Evolutionary conservation across 2,113 vertebrate genomes (phyloP).

Genomic region (Dasypus novemcinctus): DNA sequence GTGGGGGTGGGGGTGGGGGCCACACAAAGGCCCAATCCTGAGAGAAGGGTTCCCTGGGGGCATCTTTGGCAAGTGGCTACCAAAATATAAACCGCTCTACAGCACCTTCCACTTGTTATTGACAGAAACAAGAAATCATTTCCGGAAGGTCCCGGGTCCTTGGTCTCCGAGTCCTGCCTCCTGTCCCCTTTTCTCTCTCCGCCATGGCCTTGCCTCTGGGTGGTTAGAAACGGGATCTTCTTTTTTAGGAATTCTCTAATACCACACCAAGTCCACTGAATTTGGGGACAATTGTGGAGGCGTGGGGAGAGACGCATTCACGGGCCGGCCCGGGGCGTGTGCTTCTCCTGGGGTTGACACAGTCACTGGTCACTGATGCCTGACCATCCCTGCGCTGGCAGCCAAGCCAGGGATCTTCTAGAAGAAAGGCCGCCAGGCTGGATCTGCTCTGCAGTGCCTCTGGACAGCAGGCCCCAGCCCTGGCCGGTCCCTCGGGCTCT

Average conservation of each 20-base stretch:
- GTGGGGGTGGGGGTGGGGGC: background rate
- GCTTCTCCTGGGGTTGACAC: background rate
- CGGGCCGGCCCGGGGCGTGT: background rate
- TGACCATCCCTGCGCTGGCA: background rate
- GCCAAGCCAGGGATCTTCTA: background rate
- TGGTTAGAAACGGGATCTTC: background rate
- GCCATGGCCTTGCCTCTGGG: background rate
- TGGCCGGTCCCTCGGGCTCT: background rate
- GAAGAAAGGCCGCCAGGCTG: background rate
- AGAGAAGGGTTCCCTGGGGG: background rate
- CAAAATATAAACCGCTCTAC: background rate
- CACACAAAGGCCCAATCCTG: background rate
- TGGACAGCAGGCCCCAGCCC: background rate
- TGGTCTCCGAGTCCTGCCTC: background rate
- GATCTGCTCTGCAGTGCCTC: background rate
- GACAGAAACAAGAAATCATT: background rate
- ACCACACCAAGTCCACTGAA: background rate
- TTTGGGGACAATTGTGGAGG: background rate
- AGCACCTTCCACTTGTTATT: background rate
- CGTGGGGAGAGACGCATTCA: background rate
- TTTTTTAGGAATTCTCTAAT: background rate
- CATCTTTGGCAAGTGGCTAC: background rate
- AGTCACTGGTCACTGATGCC: background rate
- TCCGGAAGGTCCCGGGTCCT: background rate
- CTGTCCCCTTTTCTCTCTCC: background rate